phyloP scores from a whole-genome alignment of 2,888 invertebrate genomes.

The Xanthia icteritia region DNA sequence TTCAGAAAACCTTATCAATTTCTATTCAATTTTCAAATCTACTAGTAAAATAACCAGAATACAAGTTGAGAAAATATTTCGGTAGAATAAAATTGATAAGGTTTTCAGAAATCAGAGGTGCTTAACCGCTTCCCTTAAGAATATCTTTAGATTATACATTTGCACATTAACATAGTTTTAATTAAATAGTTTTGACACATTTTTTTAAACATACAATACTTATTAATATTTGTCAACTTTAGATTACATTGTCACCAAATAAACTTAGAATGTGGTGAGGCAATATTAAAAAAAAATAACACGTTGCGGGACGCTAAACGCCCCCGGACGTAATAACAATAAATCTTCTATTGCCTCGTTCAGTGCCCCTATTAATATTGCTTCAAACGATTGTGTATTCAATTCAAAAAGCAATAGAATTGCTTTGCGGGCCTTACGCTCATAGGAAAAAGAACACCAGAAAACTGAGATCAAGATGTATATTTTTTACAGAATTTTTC shows the following conservation, averaged over 20 bases:
- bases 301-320: neutral
- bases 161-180: conserved; percentile 10
- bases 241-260: neutral
- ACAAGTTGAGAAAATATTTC: neutral
- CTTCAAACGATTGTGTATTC: neutral
- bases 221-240: conserved; percentile 7
- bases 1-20: neutral
- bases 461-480: neutral
- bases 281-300: neutral
- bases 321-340: neutral
- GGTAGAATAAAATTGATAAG: neutral
- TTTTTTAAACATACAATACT: neutral
- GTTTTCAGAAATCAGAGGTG: neutral
- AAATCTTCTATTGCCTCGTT: neutral
- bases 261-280: neutral
- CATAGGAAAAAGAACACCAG: neutral
- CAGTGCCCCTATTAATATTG: neutral
- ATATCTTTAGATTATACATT: neutral
- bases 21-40: neutral
- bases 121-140: neutral
- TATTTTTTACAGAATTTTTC: neutral
- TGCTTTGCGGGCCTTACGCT: neutral
- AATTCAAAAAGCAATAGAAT: conserved; percentile 18
- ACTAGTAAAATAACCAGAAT: neutral
- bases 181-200: neutral